phyloP scores from a whole-genome alignment of 1,140 invertebrate genomes.

The Leguminivora glycinivorella region DNA sequence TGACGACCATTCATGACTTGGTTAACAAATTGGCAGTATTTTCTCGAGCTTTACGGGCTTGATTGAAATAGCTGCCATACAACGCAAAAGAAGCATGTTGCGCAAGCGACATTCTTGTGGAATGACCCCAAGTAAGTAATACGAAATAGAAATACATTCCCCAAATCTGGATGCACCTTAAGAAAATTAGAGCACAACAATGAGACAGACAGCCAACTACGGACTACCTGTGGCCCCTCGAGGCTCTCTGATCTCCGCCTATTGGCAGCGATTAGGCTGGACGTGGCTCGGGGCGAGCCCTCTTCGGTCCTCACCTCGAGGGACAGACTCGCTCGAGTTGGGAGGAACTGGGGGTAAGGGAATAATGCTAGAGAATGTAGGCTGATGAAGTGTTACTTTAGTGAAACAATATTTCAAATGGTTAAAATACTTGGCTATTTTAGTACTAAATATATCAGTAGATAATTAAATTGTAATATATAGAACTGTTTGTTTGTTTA shows the following conservation, averaged over 20 bases:
- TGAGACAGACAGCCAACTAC: constrained; percentile 31
- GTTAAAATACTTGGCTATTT: no score
- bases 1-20: no score
- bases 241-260: constrained; percentile 81
- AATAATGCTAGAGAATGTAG: neutral
- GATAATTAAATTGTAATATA: no score
- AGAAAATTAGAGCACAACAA: constrained; percentile 7
- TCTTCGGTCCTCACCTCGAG: constrained; percentile 79
- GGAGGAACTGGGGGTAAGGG: constrained; percentile 63
- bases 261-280: constrained; percentile 71
- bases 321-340: constrained; percentile 81
- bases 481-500: no score
- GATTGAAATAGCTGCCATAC: no score
- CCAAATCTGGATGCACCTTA: neutral
- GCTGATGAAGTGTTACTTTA: neutral
- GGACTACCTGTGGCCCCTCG: constrained; percentile 79
- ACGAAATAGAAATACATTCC: neutral
- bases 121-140: no score
- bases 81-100: no score
- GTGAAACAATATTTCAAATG: neutral
- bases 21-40: no score
- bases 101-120: no score
- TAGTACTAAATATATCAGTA: no score
- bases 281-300: constrained; percentile 63
- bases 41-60: no score